Evolutionary conservation across 2,113 vertebrate species (phyloP), one percentile per base, ranked within the genome.

Genomic region (Lophotis ruficrista): DNA sequence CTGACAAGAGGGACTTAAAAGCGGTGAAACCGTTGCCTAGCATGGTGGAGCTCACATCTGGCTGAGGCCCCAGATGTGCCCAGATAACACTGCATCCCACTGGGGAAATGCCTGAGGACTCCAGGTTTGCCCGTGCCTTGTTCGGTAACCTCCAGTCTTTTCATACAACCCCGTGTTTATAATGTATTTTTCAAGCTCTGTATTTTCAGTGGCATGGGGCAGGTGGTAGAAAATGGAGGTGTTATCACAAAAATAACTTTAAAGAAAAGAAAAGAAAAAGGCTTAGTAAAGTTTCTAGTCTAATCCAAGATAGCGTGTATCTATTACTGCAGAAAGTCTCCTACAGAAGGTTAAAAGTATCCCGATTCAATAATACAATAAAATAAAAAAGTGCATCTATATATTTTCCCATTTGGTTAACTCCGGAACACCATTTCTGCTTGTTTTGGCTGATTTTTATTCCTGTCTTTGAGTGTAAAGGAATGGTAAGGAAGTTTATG

Each of bases 381-480:
- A 89, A 89, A 95, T 54, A 37, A 10, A 83, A 84, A 93, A 38
- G 53, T 1, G 9, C 33, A 92, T 94, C 96, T 87, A 82, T 96
- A 91, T 61, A 51, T 96, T 97, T 96, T 89, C 90, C 94, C 81
- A 51, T 73, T 95, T 86, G 91, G 89, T 84, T 94, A 57, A 60
- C 65, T 96, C 94, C 0, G 14, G 89, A 94, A 69, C 77, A 80
- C 94, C 58, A 41, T 87, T 96, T 78, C 65, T 95, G 94, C 91
- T 97, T 95, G 75, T 94, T 94, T 94, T 97, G 96, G 96, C 96
- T 92, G 43, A 37, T 87, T 92, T 95, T 91, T 77, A 68, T 90
- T 95, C 95, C 95, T 97, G 89, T 77, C 62, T 92, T 89, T 85
- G 96, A 96, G 94, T 70, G 84, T 87, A 95, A 96, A 96, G 95